Conservation (phyloP, 2,113 vertebrate genomes). For the Andinoacara biseriatus region DNA sequence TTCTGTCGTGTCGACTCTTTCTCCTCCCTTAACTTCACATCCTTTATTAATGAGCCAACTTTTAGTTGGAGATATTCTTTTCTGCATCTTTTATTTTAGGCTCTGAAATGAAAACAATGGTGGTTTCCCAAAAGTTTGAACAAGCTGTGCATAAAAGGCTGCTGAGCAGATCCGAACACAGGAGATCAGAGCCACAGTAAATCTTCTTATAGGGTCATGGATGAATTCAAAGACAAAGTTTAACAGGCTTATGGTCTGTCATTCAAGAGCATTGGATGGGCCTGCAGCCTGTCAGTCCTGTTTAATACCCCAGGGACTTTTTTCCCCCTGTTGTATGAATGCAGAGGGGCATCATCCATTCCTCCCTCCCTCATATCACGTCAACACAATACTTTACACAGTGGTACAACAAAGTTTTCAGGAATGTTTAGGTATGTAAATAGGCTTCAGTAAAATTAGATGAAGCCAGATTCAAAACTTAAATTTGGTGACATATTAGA, state of each 20-base stretch:
- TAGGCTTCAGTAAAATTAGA: not conserved
- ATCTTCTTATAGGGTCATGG: slow-evolving; percentile 65
- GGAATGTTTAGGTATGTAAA: not conserved
- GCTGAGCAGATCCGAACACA: slow-evolving; percentile 10
- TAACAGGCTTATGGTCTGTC: slow-evolving; percentile 53
- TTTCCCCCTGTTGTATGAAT: not conserved
- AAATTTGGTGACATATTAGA: no score
- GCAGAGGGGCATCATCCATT: not conserved
- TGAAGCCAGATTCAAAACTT: no score
- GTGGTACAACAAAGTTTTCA: not conserved
- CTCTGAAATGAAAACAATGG: not conserved
- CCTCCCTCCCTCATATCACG: accelerated
- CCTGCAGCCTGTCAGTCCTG: not conserved
- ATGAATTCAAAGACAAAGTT: slow-evolving; percentile 57
- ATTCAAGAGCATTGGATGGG: slow-evolving; percentile 1
- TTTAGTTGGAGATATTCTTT: not conserved
- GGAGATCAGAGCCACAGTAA: slow-evolving; percentile 27
- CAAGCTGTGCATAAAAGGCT: slow-evolving; percentile 16
- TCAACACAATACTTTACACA: not conserved
- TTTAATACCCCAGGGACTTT: not conserved
- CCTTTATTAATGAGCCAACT: not conserved
- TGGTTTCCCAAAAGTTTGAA: slow-evolving; percentile 7
- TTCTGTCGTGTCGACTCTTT: not conserved
- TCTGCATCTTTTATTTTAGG: not conserved
- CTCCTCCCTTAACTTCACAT: not conserved